These are phyloP conservation scores for Steinernema khuongi DNA, from an alignment of 1,140 invertebrate genomes.

Conservation along the genomic window DNA sequence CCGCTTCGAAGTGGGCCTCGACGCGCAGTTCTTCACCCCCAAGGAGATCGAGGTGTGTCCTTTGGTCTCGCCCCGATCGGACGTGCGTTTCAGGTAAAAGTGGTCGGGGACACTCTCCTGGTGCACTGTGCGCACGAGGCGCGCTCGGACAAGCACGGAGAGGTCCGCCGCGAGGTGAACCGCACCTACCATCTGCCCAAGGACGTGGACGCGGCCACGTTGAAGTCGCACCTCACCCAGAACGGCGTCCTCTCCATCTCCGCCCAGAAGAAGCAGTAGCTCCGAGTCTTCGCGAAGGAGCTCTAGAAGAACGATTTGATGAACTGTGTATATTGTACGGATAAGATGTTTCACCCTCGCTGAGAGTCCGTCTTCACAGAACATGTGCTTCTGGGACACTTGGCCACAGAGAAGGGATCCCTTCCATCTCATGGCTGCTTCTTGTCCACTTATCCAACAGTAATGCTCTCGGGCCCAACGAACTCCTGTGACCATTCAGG, in stretches of 20 bases:
- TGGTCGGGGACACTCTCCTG: conserved; percentile 48
- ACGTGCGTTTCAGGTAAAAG: conserved; percentile 45
- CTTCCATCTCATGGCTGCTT: too few relatives aligned
- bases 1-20: conserved; percentile 56
- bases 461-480: too few relatives aligned
- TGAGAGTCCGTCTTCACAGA: not conserved
- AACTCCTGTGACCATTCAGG: too few relatives aligned
- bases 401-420: not conserved
- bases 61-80: conserved; percentile 17
- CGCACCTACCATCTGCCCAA: conserved; percentile 50
- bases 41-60: conserved; percentile 54
- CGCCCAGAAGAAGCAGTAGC: conserved; percentile 51
- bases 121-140: conserved; percentile 54
- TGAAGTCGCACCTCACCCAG: conserved; percentile 48
- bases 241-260: conserved; percentile 49
- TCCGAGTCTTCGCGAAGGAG: too few relatives aligned
- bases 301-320: too few relatives aligned
- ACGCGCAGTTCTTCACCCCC: conserved; percentile 54
- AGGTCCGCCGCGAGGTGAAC: conserved; percentile 49
- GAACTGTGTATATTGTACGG: too few relatives aligned
- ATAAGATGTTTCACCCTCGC: too few relatives aligned
- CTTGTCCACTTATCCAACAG: too few relatives aligned
- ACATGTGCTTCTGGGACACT: not conserved
- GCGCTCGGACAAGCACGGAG: conserved; percentile 52
- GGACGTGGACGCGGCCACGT: conserved; percentile 50